These are phyloP conservation scores for Knipowitschia caucasica DNA, from an alignment of 2,797 vertebrate genomes.

Conservation along the genomic window DNA sequence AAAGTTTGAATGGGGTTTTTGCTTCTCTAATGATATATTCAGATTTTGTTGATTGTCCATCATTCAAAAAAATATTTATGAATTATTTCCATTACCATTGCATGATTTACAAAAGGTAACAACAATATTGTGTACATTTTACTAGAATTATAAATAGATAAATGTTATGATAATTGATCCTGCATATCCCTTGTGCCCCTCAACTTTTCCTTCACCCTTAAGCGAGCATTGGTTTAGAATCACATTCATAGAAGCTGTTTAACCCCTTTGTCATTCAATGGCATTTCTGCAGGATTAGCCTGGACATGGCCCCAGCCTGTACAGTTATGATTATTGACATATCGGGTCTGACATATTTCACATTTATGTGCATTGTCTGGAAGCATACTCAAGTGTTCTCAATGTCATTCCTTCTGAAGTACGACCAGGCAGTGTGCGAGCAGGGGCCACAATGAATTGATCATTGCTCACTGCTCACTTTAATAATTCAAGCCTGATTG, in stretches of 20 bases:
- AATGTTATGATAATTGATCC: neutral
- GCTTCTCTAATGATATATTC: slow-evolving; percentile 49
- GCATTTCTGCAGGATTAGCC: slow-evolving; percentile 66
- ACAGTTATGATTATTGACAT: slow-evolving; percentile 77
- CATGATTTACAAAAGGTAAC: neutral
- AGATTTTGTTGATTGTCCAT: slow-evolving; percentile 45
- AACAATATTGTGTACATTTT: neutral
- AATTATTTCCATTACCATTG: neutral
- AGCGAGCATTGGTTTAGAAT: slow-evolving; percentile 32
- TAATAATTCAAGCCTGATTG: slow-evolving; percentile 84
- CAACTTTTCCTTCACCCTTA: slow-evolving; percentile 24
- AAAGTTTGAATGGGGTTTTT: slow-evolving; percentile 77
- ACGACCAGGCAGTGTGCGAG: slow-evolving; percentile 56
- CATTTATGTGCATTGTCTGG: slow-evolving; percentile 77
- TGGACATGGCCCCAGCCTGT: slow-evolving; percentile 67
- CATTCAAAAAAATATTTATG: neutral
- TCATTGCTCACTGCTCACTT: slow-evolving; percentile 79
- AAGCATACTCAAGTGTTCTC: slow-evolving; percentile 75
- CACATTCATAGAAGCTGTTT: slow-evolving; percentile 32
- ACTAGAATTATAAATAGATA: too few relatives aligned
- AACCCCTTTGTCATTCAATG: slow-evolving; percentile 47
- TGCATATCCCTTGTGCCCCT: slow-evolving; percentile 15
- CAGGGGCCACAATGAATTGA: slow-evolving; percentile 74
- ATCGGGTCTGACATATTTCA: slow-evolving; percentile 76
- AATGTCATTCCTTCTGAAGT: slow-evolving; percentile 74